phyloP scores from a whole-genome alignment of 2,113 vertebrate species.

The Lichenostomus cassidix region DNA sequence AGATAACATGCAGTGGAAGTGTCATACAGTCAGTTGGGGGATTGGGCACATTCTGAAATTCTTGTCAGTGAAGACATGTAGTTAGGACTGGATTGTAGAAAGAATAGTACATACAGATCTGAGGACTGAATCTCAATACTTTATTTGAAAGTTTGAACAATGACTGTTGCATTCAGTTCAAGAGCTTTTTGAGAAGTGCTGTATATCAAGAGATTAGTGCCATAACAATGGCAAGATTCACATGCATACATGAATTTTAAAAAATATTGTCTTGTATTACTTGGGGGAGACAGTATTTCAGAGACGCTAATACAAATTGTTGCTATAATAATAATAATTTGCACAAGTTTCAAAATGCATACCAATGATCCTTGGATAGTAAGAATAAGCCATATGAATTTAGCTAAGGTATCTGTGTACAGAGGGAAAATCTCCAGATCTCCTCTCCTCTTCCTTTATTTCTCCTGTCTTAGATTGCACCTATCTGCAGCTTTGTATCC shows the following conservation, averaged over 20 bases:
- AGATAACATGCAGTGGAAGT: constrained; percentile 27
- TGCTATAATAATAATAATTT: neutral
- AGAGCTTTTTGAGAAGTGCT: neutral
- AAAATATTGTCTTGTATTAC: neutral
- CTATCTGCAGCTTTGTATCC: neutral
- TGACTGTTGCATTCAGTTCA: constrained; percentile 2
- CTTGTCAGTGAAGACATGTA: neutral
- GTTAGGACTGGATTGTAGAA: neutral
- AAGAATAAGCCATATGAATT: neutral
- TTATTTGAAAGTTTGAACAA: constrained; percentile 18
- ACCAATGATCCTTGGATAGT: neutral
- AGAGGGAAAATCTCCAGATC: neutral
- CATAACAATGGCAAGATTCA: neutral
- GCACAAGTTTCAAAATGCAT: neutral
- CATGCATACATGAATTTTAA: neutral
- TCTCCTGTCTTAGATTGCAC: neutral
- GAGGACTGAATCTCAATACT: neutral
- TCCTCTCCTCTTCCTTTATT: neutral
- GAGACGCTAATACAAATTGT: neutral
- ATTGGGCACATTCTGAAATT: neutral
- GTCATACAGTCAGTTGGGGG: neutral
- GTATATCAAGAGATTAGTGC: neutral
- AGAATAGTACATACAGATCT: neutral
- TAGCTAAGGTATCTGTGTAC: neutral
- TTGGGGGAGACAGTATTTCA: neutral